Evolutionary conservation across 2,888 invertebrate species (phyloP).

Genomic region (Agrotis ipsilon): DNA sequence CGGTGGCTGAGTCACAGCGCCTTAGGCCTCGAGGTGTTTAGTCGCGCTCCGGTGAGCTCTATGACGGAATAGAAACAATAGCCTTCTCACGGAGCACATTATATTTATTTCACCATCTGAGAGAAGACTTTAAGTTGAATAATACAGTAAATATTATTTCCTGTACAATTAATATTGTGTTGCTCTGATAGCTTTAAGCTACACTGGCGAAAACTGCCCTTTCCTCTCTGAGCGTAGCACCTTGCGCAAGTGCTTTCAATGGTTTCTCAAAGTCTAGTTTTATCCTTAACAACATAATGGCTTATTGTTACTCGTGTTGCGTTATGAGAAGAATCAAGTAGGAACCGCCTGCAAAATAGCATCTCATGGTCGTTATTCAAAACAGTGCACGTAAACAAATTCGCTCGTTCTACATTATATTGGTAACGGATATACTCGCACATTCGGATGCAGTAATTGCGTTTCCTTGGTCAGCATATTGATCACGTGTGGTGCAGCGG

Average conservation of each 20-base stretch:
- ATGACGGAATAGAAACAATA: constrained; percentile 82
- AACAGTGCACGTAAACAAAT: constrained; percentile 61
- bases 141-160: constrained; percentile 62
- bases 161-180: constrained; percentile 57
- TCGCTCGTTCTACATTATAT: constrained; percentile 54
- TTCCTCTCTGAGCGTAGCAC: constrained; percentile 17
- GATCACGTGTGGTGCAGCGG: constrained; percentile 38
- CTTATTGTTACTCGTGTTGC: constrained; percentile 45
- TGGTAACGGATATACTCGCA: constrained; percentile 60
- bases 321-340: constrained; percentile 51
- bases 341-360: constrained; percentile 53
- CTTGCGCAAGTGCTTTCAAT: constrained; percentile 42
- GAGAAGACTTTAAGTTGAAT: constrained; percentile 54
- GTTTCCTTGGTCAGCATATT: constrained; percentile 62
- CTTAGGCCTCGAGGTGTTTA: constrained; percentile 73
- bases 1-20: constrained; percentile 72
- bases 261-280: constrained; percentile 39
- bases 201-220: constrained; percentile 29
- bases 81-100: constrained; percentile 79
- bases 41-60: constrained; percentile 81
- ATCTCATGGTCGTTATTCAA: constrained; percentile 63
- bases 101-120: constrained; percentile 78
- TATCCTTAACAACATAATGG: constrained; percentile 46
- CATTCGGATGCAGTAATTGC: constrained; percentile 60
- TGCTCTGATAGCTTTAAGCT: constrained; percentile 42